Evolutionary conservation across 1,140 invertebrate genomes (phyloP), one percentile per base, ranked within the genome.

Genomic region (Acarapis woodi): DNA sequence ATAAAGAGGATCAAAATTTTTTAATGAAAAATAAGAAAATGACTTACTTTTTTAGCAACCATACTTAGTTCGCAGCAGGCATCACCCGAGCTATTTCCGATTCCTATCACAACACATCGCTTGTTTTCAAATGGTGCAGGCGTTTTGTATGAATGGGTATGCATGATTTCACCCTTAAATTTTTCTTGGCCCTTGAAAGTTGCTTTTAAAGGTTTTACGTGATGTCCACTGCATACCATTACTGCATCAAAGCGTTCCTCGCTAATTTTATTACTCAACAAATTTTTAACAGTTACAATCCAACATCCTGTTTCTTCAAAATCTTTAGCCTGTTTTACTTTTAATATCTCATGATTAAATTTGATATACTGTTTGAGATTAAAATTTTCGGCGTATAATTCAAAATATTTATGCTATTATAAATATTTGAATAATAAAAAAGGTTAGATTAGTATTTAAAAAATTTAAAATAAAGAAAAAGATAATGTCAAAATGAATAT

Each of bases 51-150:
- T 24, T 35, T 35, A 16, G 44, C 32, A 6, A 45, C 41, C 18
- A 32, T 29, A 15, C 43, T 40, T 14, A 46, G 33, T 38, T 49
- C 48, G 3, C 46, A 42, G 12, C 44, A 42, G 19, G 39, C 39
- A 44, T 64, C 62, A 4, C 56, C 51, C 9, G 57, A 59, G 3
- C 62, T 64, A 46, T 64, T 65, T 8, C 62, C 62, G 24, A 65
- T 57, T n/a, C 62, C 62, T n/a, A 63, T 43, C 9, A 63, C 49
- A 14, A 63, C 44, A 4, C 59, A 54, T 18, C 47, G 44, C 39
- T 57, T 57, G 22, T 52, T 52, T 32, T 58, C 54, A 38, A 49
- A 57, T 4, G 53, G 48, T 8, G 36, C 35, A 12, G 45, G 47
- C 32, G 47, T 49, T 26, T 47, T 39, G 44, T 59, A 62, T n/a